These are phyloP conservation scores for Stomorhina lunata DNA, from an alignment of 2,888 invertebrate genomes.

Conservation along the genomic window DNA sequence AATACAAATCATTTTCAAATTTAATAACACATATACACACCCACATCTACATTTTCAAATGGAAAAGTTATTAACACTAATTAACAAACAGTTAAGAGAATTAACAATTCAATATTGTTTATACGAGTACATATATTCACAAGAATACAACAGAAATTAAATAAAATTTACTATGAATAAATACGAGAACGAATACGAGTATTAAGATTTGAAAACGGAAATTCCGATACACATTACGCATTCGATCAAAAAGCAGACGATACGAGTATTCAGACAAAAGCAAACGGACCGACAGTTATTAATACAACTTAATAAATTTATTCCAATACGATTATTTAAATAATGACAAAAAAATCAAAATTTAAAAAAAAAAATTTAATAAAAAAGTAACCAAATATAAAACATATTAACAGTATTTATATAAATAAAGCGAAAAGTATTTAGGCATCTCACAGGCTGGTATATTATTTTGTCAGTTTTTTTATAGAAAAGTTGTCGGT, in stretches of 20 bases:
- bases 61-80: conserved; percentile 43
- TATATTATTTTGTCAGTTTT: neutral
- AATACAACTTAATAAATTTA: conserved; percentile 13
- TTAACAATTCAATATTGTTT: conserved; percentile 39
- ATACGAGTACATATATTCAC: neutral
- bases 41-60: conserved; percentile 2
- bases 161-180: conserved; percentile 5
- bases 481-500: too few species aligned
- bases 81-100: conserved; percentile 43
- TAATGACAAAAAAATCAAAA: conserved; percentile 16
- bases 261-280: neutral
- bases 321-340: neutral
- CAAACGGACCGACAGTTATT: neutral
- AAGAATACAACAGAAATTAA: neutral
- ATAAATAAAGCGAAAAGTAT: neutral
- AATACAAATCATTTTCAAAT: neutral
- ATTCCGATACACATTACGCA: conserved; percentile 58
- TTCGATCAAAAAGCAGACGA: conserved; percentile 22
- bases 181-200: conserved; percentile 1
- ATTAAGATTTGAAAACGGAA: conserved; percentile 55
- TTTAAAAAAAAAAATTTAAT: neutral
- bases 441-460: conserved; percentile 21
- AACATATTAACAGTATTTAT: neutral
- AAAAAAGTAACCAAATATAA: neutral
- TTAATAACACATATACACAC: conserved; percentile 6